These are phyloP conservation scores for Cynaeus angustus DNA, from an alignment of 2,888 invertebrate genomes.

Conservation along the genomic window DNA sequence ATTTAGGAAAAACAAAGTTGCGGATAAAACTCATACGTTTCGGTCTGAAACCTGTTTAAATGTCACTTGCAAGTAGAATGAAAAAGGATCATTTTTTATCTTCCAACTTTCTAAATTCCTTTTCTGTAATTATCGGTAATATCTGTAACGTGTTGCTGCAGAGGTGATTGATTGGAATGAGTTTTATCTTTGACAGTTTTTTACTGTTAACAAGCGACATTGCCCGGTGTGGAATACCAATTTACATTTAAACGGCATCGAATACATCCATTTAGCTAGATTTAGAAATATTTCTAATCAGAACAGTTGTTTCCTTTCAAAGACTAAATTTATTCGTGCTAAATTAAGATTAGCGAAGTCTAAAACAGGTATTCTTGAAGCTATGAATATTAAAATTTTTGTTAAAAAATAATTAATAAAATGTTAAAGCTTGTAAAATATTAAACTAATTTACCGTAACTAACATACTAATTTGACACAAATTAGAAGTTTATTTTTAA, in stretches of 20 bases:
- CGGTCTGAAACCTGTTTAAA: constrained; percentile 23
- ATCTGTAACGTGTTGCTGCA: constrained; percentile 10
- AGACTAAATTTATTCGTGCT: neutral
- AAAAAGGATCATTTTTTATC: constrained; percentile 27
- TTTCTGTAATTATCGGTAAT: constrained; percentile 21
- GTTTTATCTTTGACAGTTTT: constrained; percentile 17
- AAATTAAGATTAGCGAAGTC: no score
- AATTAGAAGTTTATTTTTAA: no score
- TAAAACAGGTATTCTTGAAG: no score
- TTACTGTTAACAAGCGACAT: constrained; percentile 14
- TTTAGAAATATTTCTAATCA: neutral
- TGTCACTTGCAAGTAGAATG: constrained; percentile 23
- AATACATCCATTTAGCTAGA: neutral
- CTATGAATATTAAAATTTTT: no score
- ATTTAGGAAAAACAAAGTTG: constrained; percentile 21
- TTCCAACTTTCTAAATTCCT: constrained; percentile 32
- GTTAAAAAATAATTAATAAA: no score
- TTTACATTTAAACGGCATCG: constrained; percentile 1
- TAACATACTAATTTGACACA: no score
- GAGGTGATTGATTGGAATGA: constrained; percentile 30
- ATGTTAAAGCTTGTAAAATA: no score
- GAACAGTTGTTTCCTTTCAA: neutral
- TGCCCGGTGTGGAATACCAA: constrained; percentile 1
- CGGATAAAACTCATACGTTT: neutral
- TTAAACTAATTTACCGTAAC: no score